Percentiles rank a stretch among this genome's conserved stretches.
Evolutionary conservation across 2,888 invertebrate species (phyloP).

Genomic region (Calliopum simillimum): DNA sequence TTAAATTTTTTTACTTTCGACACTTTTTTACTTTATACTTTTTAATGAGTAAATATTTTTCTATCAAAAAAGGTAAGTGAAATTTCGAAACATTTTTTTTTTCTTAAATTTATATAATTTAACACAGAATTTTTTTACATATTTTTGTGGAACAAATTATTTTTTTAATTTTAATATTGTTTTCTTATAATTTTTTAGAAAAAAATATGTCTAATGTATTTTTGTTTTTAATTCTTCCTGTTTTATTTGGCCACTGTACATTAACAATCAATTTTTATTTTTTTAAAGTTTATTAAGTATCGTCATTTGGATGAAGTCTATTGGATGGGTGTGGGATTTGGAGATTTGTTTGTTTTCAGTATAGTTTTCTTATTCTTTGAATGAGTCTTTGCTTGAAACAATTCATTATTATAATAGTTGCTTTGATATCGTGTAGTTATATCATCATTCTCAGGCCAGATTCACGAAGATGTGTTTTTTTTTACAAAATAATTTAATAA

Average conservation of each 20-base stretch:
- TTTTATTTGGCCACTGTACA: conserved; percentile 58
- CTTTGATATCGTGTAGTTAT: too few relatives aligned
- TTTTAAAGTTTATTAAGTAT: neutral
- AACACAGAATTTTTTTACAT: too few relatives aligned
- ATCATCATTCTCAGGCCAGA: too few relatives aligned
- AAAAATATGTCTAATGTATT: conserved; percentile 3
- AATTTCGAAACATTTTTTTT: too few relatives aligned
- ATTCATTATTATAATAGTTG: too few relatives aligned
- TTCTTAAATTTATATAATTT: neutral
- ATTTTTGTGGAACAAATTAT: neutral
- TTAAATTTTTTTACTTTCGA: too few relatives aligned
- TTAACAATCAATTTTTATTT: conserved; percentile 49
- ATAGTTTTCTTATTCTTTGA: conserved; percentile 30
- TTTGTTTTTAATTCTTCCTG: conserved; percentile 48
- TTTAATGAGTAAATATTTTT: too few relatives aligned
- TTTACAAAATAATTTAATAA: too few relatives aligned
- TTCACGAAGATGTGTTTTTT: too few relatives aligned
- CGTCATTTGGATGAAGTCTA: neutral
- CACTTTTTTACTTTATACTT: too few relatives aligned
- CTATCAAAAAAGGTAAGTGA: too few relatives aligned
- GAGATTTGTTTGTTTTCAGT: conserved; percentile 33
- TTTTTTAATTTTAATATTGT: conserved; percentile 31
- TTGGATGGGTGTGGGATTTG: neutral
- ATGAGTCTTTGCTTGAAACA: too few relatives aligned
- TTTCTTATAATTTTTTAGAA: conserved; percentile 31